A percentile compares a stretch with the other conserved stretches of the same genome.
Conservation (phyloP, 2,888 invertebrate genomes). For the Gandaritis pyraliata region DNA sequence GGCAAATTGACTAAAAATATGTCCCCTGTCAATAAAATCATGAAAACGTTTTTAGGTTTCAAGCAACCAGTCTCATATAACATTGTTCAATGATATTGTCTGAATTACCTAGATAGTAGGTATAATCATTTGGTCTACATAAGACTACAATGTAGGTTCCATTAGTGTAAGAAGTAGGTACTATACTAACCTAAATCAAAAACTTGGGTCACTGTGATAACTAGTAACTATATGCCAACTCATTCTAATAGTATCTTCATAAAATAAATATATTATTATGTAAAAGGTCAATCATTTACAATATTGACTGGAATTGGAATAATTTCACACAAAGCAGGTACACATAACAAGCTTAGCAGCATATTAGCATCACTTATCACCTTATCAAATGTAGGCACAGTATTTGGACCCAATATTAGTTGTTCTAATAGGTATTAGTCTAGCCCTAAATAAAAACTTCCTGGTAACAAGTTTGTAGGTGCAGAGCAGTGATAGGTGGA, state of each 20-base stretch:
- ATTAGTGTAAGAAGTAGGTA: too few species aligned
- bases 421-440: neutral
- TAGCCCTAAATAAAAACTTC: neutral
- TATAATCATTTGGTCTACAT: neutral
- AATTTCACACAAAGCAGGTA: neutral
- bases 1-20: too few species aligned
- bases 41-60: too few species aligned
- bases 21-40: too few species aligned
- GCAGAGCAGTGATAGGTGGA: too few species aligned
- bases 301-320: neutral
- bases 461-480: too few species aligned
- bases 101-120: too few species aligned
- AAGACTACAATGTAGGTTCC: neutral
- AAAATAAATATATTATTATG: neutral
- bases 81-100: too few species aligned
- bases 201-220: slow-evolving; percentile 3
- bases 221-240: too few species aligned
- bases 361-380: neutral
- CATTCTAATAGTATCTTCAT: too few species aligned
- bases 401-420: neutral
- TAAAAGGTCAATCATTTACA: neutral
- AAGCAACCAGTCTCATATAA: too few species aligned
- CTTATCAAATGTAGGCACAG: slow-evolving; percentile 5
- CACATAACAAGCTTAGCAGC: neutral
- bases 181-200: neutral